Percentiles rank a stretch among this genome's conserved stretches.
Evolutionary conservation across 2,113 vertebrate genomes (phyloP).

Genomic region (Nothocercus nigrocapillus): DNA sequence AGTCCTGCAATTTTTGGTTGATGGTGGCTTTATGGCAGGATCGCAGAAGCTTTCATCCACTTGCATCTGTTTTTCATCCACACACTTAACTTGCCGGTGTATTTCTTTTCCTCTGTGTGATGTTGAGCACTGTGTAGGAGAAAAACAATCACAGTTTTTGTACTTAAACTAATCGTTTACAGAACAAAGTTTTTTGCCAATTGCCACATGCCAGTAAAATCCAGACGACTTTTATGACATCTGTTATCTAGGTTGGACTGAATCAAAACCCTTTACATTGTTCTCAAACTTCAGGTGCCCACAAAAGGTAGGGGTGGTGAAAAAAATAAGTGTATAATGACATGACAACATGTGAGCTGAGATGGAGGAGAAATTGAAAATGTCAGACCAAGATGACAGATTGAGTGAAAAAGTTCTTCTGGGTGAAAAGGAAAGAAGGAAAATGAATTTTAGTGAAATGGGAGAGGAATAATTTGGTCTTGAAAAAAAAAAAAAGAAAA

Average conservation of each 20-base stretch:
- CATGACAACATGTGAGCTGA: not conserved
- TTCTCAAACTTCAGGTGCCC: not conserved
- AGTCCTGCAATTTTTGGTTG: slow-evolving; percentile 75
- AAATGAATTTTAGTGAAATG: not conserved
- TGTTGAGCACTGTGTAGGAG: slow-evolving; percentile 80
- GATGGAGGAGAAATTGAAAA: not conserved
- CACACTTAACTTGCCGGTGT: slow-evolving; percentile 80
- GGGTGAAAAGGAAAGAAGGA: not conserved
- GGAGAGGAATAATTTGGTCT: not conserved
- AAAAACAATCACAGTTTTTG: not conserved
- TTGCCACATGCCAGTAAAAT: not conserved
- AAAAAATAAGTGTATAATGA: not conserved
- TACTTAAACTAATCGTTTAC: not conserved
- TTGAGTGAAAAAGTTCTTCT: not conserved
- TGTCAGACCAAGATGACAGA: not conserved
- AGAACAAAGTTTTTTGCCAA: not conserved
- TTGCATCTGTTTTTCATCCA: slow-evolving; percentile 64
- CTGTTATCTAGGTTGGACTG: not conserved
- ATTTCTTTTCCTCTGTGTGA: slow-evolving; percentile 80
- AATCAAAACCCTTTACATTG: not conserved
- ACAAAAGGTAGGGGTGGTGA: not conserved
- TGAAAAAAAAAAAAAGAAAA: not conserved
- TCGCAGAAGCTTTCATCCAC: slow-evolving; percentile 85
- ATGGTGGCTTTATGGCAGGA: slow-evolving; percentile 72
- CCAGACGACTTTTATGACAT: not conserved